Base-by-base conservation (phyloP, 2,888 invertebrate species). In the Cylloceria caligata region DNA sequence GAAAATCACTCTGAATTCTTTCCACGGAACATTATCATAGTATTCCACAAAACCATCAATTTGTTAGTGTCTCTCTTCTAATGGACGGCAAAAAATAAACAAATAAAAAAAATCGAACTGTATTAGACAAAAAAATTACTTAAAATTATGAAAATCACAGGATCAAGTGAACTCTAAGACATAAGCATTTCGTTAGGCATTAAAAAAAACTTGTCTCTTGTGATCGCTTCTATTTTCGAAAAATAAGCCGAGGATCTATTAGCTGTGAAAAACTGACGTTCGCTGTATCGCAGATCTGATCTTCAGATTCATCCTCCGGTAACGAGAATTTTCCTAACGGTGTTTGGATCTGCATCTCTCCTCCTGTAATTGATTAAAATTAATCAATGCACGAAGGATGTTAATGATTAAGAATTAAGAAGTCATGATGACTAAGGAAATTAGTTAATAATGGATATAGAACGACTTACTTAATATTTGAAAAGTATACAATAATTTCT, bases 301-400 rank as follows among this genome's bases (percentile, higher is more conserved):
- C 3, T 16, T 69, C 65, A 1, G 42, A 5, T 4, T 80, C 69
- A 47, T 55, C 24, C 0, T 81, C 76, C 16, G 47, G 49, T 1
- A 86, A 34, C 3, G 85, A 67, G 64, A 86, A 86, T 49, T 86
- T 86, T 0, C 85, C 85, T 1, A 77, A 74, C 1, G 85, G 85
- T 13, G 39, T 62, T 71, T 82, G 74, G 24, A 86, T 62, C 72
- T 86, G 80, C 7, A 64, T 49, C 5, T 57, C 72, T 7, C 85
- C 85, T 49, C 11, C 85, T 85, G 60, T 16, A 68, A 77, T 74
- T 34, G 13, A 27, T 6, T 27, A 24, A 45, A 42, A 36, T 7
- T 4, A 16, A 24, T 65, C 27, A 2, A 42, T 11, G 9, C 30
- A 6, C 11, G 21, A 24, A 0, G n/a, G n/a, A n/a, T n/a, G n/a